Evolutionary conservation across 1,140 invertebrate species (phyloP).

Genomic region (Neodiprion fabricii): DNA sequence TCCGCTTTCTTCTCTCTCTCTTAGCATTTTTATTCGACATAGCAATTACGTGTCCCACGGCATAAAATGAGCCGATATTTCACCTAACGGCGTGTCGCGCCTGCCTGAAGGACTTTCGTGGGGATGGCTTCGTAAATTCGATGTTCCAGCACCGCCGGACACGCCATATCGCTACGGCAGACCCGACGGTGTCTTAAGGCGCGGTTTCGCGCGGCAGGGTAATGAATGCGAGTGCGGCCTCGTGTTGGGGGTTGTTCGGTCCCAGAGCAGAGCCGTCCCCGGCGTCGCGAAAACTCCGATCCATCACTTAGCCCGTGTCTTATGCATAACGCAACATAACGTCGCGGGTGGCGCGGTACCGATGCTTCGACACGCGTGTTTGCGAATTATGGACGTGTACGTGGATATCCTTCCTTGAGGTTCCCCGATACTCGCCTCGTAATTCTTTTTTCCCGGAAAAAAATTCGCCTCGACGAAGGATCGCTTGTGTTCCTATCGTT

Average conservation of each 20-base stretch:
- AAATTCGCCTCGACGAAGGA: too few species aligned
- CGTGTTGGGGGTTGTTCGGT: constrained; percentile 37
- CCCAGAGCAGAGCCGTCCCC: constrained; percentile 29
- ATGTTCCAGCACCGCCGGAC: not conserved
- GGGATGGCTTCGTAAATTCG: constrained; percentile 14
- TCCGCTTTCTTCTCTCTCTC: constrained; percentile 8
- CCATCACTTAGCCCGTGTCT: constrained; percentile 34
- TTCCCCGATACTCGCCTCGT: too few species aligned
- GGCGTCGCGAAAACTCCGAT: constrained; percentile 38
- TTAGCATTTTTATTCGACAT: constrained; percentile 29
- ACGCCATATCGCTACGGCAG: not conserved
- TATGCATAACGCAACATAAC: constrained; percentile 9
- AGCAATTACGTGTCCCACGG: not conserved
- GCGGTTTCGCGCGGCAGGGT: constrained; percentile 17
- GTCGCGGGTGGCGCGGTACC: not conserved
- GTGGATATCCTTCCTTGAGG: too few species aligned
- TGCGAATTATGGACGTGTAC: too few species aligned
- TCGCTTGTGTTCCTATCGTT: too few species aligned
- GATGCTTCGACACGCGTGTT: not conserved
- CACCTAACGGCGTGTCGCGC: not conserved
- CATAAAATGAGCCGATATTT: too few species aligned
- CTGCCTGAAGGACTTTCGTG: not conserved
- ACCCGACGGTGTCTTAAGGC: constrained; percentile 5
- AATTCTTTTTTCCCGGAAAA: too few species aligned
- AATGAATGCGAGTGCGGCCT: constrained; percentile 39